Evolutionary conservation across 2,113 vertebrate genomes (phyloP).

Genomic region (Elachura formosa): DNA sequence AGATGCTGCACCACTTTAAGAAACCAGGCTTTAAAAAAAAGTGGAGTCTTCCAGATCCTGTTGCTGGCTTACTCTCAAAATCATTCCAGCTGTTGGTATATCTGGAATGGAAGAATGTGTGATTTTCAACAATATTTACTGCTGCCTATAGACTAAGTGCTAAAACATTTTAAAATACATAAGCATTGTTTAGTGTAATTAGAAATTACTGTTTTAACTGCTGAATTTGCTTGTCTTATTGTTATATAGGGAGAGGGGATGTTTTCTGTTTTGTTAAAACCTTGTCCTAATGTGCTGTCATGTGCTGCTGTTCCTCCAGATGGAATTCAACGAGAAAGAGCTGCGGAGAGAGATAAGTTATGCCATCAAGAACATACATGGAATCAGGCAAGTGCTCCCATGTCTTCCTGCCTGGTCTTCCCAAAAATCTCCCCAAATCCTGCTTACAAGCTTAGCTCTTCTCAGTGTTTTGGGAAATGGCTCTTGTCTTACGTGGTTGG

Average conservation of each 20-base stretch:
- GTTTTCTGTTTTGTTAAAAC: background rate
- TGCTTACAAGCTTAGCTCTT: background rate
- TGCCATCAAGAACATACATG: slow-evolving; percentile 92
- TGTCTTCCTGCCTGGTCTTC: background rate
- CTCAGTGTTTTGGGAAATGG: background rate
- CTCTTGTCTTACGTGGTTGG: background rate
- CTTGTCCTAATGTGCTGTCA: background rate
- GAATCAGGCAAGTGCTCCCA: slow-evolving; percentile 79
- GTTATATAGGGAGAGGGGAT: background rate
- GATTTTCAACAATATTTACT: background rate
- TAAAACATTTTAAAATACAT: background rate
- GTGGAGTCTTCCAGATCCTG: background rate
- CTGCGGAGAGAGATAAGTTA: slow-evolving; percentile 88
- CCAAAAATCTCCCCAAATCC: background rate
- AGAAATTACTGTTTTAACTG: background rate
- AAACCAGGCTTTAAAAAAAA: background rate
- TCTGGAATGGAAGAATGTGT: background rate
- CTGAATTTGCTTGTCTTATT: background rate
- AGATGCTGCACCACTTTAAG: background rate
- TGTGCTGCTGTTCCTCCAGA: slow-evolving; percentile 67
- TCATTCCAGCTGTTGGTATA: background rate
- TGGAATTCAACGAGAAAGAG: slow-evolving; percentile 88
- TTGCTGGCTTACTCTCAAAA: background rate
- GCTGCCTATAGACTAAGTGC: background rate
- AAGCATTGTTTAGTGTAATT: background rate